These are phyloP conservation scores for Drosophila neotestacea DNA, from an alignment of 2,888 invertebrate genomes.

Conservation along the genomic window DNA sequence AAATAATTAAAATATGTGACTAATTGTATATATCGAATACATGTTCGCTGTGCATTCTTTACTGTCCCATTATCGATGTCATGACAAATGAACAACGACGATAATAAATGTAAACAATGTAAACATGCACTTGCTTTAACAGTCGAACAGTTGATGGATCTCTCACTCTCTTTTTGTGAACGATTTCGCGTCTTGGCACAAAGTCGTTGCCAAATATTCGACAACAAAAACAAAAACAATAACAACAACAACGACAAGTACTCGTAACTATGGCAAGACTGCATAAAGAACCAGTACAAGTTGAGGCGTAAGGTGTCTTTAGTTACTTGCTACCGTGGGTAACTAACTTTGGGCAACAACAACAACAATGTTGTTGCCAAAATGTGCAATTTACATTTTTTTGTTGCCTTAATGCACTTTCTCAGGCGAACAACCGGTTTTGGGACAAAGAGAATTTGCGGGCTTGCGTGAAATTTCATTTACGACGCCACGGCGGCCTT, in stretches of 20 bases:
- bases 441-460: conserved; percentile 62
- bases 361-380: conserved; percentile 47
- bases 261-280: conserved; percentile 59
- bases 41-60: conserved; percentile 24
- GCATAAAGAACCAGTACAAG: conserved; percentile 56
- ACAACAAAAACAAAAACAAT: conserved; percentile 11
- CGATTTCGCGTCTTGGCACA: conserved; percentile 57
- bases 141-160: conserved; percentile 11
- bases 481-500: conserved; percentile 63
- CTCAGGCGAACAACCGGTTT: conserved; percentile 72
- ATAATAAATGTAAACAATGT: conserved; percentile 35
- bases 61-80: conserved; percentile 41
- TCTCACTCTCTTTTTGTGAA: conserved; percentile 28
- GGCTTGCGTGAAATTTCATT: conserved; percentile 69
- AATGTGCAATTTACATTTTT: conserved; percentile 73
- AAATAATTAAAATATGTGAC: not conserved
- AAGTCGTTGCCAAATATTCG: conserved; percentile 72
- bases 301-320: conserved; percentile 52
- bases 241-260: conserved; percentile 7
- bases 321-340: conserved; percentile 26
- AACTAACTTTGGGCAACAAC: conserved; percentile 25
- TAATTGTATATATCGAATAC: conserved; percentile 1
- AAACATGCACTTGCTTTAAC: conserved; percentile 33
- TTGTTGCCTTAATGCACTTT: conserved; percentile 70
- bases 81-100: conserved; percentile 28